Evolutionary conservation across 1,140 invertebrate species (phyloP), one percentile per base, ranked within the genome.

Genomic region (Caenorhabditis tropicalis): DNA sequence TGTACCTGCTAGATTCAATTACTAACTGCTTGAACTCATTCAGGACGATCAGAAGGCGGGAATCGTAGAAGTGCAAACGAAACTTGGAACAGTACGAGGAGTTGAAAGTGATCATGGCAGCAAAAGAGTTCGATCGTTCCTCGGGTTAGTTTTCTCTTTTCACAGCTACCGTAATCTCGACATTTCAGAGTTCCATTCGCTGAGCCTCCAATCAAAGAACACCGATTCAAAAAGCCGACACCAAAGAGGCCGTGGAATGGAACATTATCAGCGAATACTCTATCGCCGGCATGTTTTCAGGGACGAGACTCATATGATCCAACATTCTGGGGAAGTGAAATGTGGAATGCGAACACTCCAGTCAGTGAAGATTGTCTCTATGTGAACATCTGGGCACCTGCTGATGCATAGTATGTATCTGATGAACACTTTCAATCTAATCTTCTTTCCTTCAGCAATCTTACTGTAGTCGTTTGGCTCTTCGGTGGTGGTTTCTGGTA

Each of bases 341-440:
- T 92, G 91, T 92, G 91, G 91, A 92, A 92, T 86, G 87, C 90
- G 19, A 90, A 91, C 46, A 91, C 89, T 15, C 87, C 86, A 7
- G 87, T 89, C 36, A 84, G 84, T 36, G 90, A 91, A 83, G 90
- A 91, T 79, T 91, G 90, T 81, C 87, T 91, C 16, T 91, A 91
- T 79, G 85, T 91, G 88, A 91, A 91, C 65, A 91, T 91, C 36
- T 91, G 91, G 91, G 85, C 89, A 15, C 89, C 89, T 10, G 82
- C 87, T 5, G 87, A 88, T 29, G 87, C 89, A 1, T 80, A 82
- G 86, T 85, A 49, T 2, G 85, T 21, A 15, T 81, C n/a, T n/a
- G n/a, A n/a, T n/a, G n/a, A n/a, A n/a, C n/a, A n/a, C n/a, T n/a
- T n/a, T n/a, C n/a, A n/a, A n/a, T n/a, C n/a, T n/a, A n/a, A n/a